These are phyloP conservation scores for Chrysogorgia sp. DNA, from an alignment of 92 coral and sea anemone genomes.

Conservation along the genomic window DNA sequence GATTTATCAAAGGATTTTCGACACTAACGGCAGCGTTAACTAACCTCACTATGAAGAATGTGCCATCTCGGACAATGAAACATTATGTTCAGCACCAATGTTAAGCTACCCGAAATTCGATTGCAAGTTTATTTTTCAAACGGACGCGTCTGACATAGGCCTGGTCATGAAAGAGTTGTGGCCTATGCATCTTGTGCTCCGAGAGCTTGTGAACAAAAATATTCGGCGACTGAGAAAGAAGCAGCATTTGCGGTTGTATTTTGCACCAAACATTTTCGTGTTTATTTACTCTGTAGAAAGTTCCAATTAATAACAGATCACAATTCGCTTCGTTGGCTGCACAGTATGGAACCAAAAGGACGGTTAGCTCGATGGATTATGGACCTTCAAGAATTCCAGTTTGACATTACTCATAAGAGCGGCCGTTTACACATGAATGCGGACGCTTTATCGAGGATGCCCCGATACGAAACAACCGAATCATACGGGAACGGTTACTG, in stretches of 20 bases:
- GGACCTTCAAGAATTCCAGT: slow-evolving; percentile 63
- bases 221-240: slow-evolving; percentile 24
- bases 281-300: slow-evolving; percentile 19
- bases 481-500: background rate
- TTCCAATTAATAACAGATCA: slow-evolving; percentile 45
- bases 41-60: slow-evolving; percentile 25
- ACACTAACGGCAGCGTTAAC: slow-evolving; percentile 29
- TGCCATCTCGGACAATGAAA: slow-evolving; percentile 7
- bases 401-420: slow-evolving; percentile 42
- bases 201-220: background rate
- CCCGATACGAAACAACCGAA: background rate
- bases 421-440: slow-evolving; percentile 52
- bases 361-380: slow-evolving; percentile 52
- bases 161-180: slow-evolving; percentile 19
- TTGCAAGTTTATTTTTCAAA: slow-evolving; percentile 17
- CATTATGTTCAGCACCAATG: slow-evolving; percentile 42
- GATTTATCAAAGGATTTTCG: slow-evolving; percentile 1
- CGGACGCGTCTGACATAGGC: slow-evolving; percentile 17
- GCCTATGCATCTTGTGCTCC: slow-evolving; percentile 14
- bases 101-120: slow-evolving; percentile 34
- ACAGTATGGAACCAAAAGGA: slow-evolving; percentile 57
- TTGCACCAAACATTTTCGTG: slow-evolving; percentile 38
- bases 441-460: slow-evolving; percentile 49
- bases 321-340: slow-evolving; percentile 39
- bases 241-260: slow-evolving; percentile 18